These are phyloP conservation scores for Brachyhypopomus gauderio DNA, from an alignment of 2,113 vertebrate species.

Conservation along the genomic window DNA sequence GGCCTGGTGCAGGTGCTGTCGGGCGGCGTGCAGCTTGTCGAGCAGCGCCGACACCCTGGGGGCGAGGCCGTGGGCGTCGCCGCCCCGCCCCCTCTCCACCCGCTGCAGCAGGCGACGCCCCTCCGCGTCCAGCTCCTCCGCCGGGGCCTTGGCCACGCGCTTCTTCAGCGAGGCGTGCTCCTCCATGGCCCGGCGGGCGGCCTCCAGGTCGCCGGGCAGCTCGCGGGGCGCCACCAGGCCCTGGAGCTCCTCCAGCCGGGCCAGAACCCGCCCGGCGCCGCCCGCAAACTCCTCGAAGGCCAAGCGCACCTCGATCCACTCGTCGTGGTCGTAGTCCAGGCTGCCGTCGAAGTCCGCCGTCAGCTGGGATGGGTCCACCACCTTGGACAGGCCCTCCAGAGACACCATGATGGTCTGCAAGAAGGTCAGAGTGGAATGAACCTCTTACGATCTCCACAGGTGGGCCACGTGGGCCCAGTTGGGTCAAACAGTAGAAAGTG, in stretches of 20 bases:
- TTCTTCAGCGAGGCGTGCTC: slow-evolving; percentile 93
- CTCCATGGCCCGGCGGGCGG: slow-evolving; percentile 91
- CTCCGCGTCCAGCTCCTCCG: slow-evolving; percentile 92
- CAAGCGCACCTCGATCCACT: slow-evolving; percentile 94
- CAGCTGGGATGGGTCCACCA: slow-evolving; percentile 96
- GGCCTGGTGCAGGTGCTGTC: slow-evolving; percentile 97
- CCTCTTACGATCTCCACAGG: too few relatives aligned
- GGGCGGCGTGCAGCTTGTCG: slow-evolving; percentile 91
- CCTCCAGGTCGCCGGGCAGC: slow-evolving; percentile 91
- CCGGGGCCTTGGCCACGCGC: slow-evolving; percentile 92
- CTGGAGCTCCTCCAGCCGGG: slow-evolving; percentile 93
- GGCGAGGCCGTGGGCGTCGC: slow-evolving; percentile 87
- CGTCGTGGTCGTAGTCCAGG: slow-evolving; percentile 97
- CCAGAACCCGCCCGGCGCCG: slow-evolving; percentile 88
- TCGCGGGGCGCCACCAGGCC: slow-evolving; percentile 93
- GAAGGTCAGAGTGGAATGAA: slow-evolving; percentile 21
- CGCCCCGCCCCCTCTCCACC: slow-evolving; percentile 74
- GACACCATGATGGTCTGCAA: slow-evolving; percentile 97
- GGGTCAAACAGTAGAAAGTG: background rate
- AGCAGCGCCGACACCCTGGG: slow-evolving; percentile 91
- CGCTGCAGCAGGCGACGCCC: slow-evolving; percentile 91
- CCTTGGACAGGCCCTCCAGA: slow-evolving; percentile 96
- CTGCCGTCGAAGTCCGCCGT: slow-evolving; percentile 96
- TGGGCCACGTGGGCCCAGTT: too few relatives aligned
- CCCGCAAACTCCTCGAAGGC: slow-evolving; percentile 94